Evolutionary conservation across 2,888 invertebrate genomes (phyloP), one percentile per base, ranked within the genome.

Genomic region (Nowickia ferox): DNA sequence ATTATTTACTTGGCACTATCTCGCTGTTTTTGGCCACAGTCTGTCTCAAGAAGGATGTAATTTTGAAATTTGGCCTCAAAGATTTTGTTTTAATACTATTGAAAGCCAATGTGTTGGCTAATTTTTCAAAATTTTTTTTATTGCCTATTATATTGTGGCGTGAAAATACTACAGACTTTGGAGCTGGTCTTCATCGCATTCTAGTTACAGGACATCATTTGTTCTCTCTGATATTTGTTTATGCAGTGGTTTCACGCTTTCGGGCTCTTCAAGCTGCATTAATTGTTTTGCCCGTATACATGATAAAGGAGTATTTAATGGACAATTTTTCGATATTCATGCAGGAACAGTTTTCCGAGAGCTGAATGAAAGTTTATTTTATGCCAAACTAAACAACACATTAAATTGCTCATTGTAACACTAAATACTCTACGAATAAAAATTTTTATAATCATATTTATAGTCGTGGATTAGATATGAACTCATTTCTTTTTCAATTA

Each of bases 101-200:
- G 82, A 95, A 95, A 89, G 94, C 95, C 1, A 93, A 95, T 86
- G 94, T 95, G 0, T 91, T 96, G 82, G 94, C 95, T 0, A 94
- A 94, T 90, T 94, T 94, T 89, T 94, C 95, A 72, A 93, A 94
- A 17, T 93, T 95, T 88, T 93, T 95, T 77, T 91, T 95, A 3
- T 89, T 96, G 19, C 95, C 96, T 0, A 94, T 94, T 89, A 91
- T 95, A 82, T 95, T 96, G 84, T 96, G 96, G 96, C 91, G 91
- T 22, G 92, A 90, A 68, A 93, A 93, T 57, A 92, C 92, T 13
- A 92, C 92, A 3, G 92, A 91, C 22, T 88, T 92, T 30, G 93
- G 92, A 6, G 89, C 90, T 9, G 91, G 91, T 9, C 89, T 94
- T 13, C 95, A 95, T 90, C 93, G 94, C 85, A 87, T 93, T 10